Percentiles rank a stretch among this genome's conserved stretches.
phyloP scores from a whole-genome alignment of 2,797 vertebrate species.

The Clamator glandarius region DNA sequence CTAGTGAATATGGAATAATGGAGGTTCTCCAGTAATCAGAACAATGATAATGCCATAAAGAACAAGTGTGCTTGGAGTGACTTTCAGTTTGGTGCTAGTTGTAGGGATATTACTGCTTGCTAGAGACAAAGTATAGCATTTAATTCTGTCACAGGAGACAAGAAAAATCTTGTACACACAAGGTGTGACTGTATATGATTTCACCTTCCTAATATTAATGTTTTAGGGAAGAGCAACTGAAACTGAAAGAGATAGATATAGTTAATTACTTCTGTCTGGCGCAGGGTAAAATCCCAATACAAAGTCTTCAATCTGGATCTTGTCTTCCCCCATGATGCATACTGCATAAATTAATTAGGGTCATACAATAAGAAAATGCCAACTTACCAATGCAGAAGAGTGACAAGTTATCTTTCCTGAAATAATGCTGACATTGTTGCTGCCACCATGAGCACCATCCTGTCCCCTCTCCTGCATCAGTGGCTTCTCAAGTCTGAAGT shows the following conservation, averaged over 20 bases:
- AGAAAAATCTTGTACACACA: slow-evolving; percentile 12
- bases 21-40: neutral
- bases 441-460: neutral
- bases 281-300: slow-evolving; percentile 55
- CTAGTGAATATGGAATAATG: neutral
- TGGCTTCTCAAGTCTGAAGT: neutral
- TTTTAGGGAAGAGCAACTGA: slow-evolving; percentile 47
- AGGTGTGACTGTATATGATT: slow-evolving; percentile 40
- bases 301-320: slow-evolving; percentile 42
- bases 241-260: slow-evolving; percentile 59
- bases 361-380: neutral
- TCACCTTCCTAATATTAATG: slow-evolving; percentile 41
- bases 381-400: neutral
- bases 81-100: neutral
- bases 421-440: slow-evolving; percentile 30
- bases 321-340: slow-evolving; percentile 25
- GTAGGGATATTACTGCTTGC: neutral
- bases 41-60: neutral
- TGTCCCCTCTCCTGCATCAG: neutral
- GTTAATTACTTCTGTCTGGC: slow-evolving; percentile 59
- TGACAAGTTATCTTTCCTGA: neutral
- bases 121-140: neutral
- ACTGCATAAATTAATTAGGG: slow-evolving; percentile 47
- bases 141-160: neutral
- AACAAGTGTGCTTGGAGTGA: neutral